Percentiles rank a stretch among this genome's conserved stretches.
These are phyloP conservation scores for Pheucticus melanocephalus DNA, from an alignment of 2,113 vertebrate genomes.

Conservation along the genomic window DNA sequence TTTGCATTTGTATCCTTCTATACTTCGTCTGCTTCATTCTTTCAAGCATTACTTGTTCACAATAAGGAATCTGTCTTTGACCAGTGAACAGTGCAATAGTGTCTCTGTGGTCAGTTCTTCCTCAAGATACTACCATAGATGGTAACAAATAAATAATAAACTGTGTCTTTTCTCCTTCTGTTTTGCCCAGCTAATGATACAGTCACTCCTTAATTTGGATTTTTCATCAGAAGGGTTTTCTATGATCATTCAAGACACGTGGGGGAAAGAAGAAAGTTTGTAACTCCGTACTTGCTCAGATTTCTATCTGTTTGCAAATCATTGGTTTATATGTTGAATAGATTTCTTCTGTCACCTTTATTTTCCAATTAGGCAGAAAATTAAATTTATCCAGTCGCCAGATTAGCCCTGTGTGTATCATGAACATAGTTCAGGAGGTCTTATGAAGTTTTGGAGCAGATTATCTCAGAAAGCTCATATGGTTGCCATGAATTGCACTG, in stretches of 20 bases:
- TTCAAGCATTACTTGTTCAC: background rate
- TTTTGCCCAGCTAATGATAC: background rate
- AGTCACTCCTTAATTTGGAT: background rate
- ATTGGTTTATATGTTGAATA: background rate
- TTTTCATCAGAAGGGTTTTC: background rate
- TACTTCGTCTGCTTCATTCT: background rate
- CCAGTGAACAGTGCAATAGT: background rate
- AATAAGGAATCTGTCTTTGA: background rate
- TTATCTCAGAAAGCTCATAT: conserved; percentile 31
- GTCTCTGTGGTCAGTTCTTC: background rate
- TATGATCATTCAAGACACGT: background rate
- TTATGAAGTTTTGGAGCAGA: conserved; percentile 20
- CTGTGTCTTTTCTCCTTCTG: background rate
- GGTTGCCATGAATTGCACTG: background rate
- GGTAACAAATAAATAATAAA: background rate
- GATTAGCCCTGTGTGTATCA: background rate
- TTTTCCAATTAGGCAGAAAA: conserved; percentile 7
- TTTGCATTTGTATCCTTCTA: background rate
- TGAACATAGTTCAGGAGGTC: background rate
- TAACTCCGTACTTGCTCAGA: background rate
- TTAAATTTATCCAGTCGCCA: background rate
- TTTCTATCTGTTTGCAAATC: background rate
- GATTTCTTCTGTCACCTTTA: background rate
- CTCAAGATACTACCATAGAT: background rate
- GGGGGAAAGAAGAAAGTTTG: fast-evolving